Evolutionary conservation across 2,113 vertebrate genomes (phyloP).

Genomic region (Mugil cephalus): DNA sequence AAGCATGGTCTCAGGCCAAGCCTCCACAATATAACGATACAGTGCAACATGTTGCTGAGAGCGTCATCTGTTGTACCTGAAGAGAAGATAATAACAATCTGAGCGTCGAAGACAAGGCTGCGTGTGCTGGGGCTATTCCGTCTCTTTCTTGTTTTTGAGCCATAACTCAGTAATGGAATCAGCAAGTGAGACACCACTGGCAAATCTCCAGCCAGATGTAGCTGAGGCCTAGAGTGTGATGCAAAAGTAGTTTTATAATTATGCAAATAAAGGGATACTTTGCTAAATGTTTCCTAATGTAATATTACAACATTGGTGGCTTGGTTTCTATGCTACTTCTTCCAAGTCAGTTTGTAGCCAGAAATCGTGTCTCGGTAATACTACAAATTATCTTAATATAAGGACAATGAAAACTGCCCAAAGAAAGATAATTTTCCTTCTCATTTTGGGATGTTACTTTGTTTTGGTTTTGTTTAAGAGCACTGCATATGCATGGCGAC

Average conservation of each 20-base stretch:
- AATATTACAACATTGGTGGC: constrained; percentile 79
- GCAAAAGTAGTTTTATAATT: constrained; percentile 76
- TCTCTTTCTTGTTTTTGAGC: constrained; percentile 43
- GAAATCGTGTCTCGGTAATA: neutral
- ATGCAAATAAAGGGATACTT: constrained; percentile 77
- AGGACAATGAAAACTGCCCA: neutral
- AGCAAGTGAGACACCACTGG: constrained; percentile 75
- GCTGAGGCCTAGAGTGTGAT: constrained; percentile 54
- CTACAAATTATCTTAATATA: neutral
- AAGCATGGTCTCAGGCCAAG: neutral
- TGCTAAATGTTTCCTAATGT: constrained; percentile 76
- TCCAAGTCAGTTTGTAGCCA: constrained; percentile 31
- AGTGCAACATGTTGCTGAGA: constrained; percentile 21
- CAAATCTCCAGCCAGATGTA: constrained; percentile 75
- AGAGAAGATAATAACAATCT: constrained; percentile 57
- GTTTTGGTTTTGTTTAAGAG: neutral
- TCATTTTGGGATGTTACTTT: neutral
- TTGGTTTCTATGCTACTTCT: constrained; percentile 65
- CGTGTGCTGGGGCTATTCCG: constrained; percentile 38
- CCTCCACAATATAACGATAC: constrained; percentile 7
- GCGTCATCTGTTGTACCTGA: constrained; percentile 54
- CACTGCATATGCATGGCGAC: neutral
- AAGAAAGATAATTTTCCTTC: neutral
- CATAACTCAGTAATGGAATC: constrained; percentile 54
- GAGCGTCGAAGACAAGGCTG: constrained; percentile 42